Percentiles rank a stretch among this genome's conserved stretches.
These are phyloP conservation scores for Scaptomyza graminum DNA, from an alignment of 1,140 invertebrate species.

Conservation along the genomic window DNA sequence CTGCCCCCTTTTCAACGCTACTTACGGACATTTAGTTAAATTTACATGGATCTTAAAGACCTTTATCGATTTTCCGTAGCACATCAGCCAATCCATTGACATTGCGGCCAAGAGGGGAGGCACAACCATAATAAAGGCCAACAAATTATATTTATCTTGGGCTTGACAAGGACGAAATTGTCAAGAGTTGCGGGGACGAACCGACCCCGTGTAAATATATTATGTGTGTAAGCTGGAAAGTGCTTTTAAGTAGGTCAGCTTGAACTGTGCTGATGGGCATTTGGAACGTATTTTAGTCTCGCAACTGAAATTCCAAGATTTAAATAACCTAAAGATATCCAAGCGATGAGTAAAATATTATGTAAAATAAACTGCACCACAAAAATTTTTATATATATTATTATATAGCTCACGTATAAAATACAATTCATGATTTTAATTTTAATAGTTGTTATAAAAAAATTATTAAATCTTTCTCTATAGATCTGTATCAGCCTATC, in stretches of 20 bases:
- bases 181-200: constrained; percentile 27
- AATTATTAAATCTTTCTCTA: too few species aligned
- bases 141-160: constrained; percentile 80
- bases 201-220: background rate
- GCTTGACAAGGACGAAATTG: constrained; percentile 50
- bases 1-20: too few species aligned
- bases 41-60: constrained; percentile 54
- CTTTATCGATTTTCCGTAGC: constrained; percentile 48
- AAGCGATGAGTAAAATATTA: too few species aligned
- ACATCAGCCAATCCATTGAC: constrained; percentile 71
- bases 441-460: too few species aligned
- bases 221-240: constrained; percentile 23
- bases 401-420: too few species aligned
- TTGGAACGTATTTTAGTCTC: constrained; percentile 76
- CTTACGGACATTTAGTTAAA: constrained; percentile 77
- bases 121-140: constrained; percentile 68
- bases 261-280: constrained; percentile 78
- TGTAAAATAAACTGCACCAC: too few species aligned
- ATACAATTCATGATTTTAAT: too few species aligned
- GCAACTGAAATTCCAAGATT: constrained; percentile 77
- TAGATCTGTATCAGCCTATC: too few species aligned
- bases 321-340: constrained; percentile 57
- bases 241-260: constrained; percentile 76
- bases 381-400: too few species aligned
- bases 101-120: constrained; percentile 64